Evolutionary conservation across 2,797 vertebrate genomes (phyloP).

Genomic region (Gymnodraco acuticeps): DNA sequence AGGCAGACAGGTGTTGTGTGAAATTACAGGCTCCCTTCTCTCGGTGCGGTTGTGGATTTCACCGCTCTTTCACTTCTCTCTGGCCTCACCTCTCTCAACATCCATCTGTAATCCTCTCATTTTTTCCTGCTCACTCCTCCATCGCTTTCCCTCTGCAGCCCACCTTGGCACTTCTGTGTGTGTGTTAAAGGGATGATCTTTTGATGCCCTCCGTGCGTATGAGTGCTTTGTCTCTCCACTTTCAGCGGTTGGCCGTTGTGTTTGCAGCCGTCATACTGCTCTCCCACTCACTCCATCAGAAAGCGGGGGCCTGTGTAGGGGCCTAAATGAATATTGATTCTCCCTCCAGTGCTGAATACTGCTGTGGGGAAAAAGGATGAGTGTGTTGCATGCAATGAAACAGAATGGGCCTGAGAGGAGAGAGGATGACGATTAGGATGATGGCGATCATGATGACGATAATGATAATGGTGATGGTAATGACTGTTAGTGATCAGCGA

Average conservation of each 20-base stretch:
- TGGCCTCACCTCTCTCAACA: conserved; percentile 74
- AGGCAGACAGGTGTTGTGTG: conserved; percentile 73
- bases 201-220: conserved; percentile 72
- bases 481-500: conserved; percentile 77
- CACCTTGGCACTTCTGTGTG: conserved; percentile 53
- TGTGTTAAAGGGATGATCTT: conserved; percentile 79
- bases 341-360: conserved; percentile 79
- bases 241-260: conserved; percentile 70
- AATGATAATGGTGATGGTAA: conserved; percentile 81
- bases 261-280: conserved; percentile 74
- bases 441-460: conserved; percentile 78
- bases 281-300: conserved; percentile 84
- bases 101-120: conserved; percentile 79
- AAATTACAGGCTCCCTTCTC: conserved; percentile 80
- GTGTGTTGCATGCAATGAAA: conserved; percentile 64
- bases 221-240: conserved; percentile 73
- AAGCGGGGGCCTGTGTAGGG: conserved; percentile 71
- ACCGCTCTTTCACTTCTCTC: conserved; percentile 70
- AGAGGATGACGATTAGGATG: conserved; percentile 76
- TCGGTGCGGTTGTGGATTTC: conserved; percentile 76
- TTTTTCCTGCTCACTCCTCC: conserved; percentile 72
- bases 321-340: conserved; percentile 85
- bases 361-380: conserved; percentile 50
- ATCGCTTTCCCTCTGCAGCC: conserved; percentile 64
- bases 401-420: conserved; percentile 71